Base-by-base conservation (phyloP, 2,797 vertebrate genomes). In the Lophius americanus region DNA sequence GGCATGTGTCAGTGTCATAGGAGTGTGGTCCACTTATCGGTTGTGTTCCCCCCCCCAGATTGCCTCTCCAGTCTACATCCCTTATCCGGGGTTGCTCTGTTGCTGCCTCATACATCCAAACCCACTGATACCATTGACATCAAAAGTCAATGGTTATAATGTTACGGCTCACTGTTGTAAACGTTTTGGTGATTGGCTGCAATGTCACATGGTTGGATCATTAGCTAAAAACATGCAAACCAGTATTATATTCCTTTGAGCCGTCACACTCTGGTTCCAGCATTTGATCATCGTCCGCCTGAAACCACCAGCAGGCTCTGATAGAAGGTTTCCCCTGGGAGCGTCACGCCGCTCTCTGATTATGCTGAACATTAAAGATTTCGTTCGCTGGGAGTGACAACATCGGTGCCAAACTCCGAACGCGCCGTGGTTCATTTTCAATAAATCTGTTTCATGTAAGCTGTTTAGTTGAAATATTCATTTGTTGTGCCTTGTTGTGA, bases 401-500 rank as follows among this genome's bases (percentile, higher is more conserved):
- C n/a, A 66, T 70, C n/a, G 23, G 47, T 49, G 64, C 51, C 57
- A 76, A 79, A 73, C 54, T 59, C 11, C 11, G 39, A 14, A 38
- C 35, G 13, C 12, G 50, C 58, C 42, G 4, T 3, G 2, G 47
- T 8, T 70, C 52, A 9, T 65, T 44, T 47, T 60, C 14, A 42
- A 49, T 72, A 47, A 70, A 75, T 49, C 35, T 54, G 62, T 78
- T 75, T 75, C 51, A 57, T 63, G 70, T 35, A 38, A 81, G 68
- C 59, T 23, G 39, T 62, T 58, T 2, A 7, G 32, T 10, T 85
- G 33, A 70, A 86, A 85, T 78, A 79, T 80, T 69, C 55, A 68
- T 80, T 74, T 75, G 70, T 55, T 72, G 51, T 57, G 50, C 52
- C 37, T 58, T 11, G 44, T 44, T 57, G 48, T 56, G 53, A 54